Evolutionary conservation across 2,797 vertebrate genomes (phyloP).

Genomic region (Malacoraja senta): DNA sequence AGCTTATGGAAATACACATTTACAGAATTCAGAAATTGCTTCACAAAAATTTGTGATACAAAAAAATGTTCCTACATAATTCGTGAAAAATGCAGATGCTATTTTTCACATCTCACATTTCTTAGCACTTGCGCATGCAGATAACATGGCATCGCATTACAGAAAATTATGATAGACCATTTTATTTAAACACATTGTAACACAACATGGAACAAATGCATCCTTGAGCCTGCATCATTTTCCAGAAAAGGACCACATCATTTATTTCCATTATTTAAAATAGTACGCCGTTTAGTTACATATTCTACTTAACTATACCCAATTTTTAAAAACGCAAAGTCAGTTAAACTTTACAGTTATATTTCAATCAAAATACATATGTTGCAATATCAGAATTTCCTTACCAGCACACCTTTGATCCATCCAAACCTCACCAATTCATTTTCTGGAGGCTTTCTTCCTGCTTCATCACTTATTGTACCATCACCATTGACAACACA

Average conservation of each 20-base stretch:
- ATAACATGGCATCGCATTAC: too few relatives aligned
- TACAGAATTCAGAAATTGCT: too few relatives aligned
- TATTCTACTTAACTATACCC: not conserved
- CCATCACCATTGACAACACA: conserved; percentile 67
- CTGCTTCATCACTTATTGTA: conserved; percentile 60
- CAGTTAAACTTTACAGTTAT: not conserved
- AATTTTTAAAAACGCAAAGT: not conserved
- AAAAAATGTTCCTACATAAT: too few relatives aligned
- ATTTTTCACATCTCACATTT: too few relatives aligned
- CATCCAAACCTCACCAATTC: conserved; percentile 84
- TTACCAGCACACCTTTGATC: conserved; percentile 97
- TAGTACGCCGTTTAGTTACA: not conserved
- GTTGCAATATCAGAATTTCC: conserved; percentile 46
- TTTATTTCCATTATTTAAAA: not conserved
- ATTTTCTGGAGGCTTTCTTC: conserved; percentile 53
- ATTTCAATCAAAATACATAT: not conserved
- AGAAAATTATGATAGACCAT: not conserved
- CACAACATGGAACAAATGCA: not conserved
- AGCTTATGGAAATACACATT: too few relatives aligned
- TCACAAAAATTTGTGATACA: too few relatives aligned
- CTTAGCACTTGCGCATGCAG: too few relatives aligned
- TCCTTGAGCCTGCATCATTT: not conserved
- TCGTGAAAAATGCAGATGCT: too few relatives aligned
- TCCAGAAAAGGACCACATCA: not conserved
- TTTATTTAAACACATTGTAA: not conserved